Evolutionary conservation across 2,797 vertebrate genomes (phyloP).

Genomic region (Fundulus diaphanus): DNA sequence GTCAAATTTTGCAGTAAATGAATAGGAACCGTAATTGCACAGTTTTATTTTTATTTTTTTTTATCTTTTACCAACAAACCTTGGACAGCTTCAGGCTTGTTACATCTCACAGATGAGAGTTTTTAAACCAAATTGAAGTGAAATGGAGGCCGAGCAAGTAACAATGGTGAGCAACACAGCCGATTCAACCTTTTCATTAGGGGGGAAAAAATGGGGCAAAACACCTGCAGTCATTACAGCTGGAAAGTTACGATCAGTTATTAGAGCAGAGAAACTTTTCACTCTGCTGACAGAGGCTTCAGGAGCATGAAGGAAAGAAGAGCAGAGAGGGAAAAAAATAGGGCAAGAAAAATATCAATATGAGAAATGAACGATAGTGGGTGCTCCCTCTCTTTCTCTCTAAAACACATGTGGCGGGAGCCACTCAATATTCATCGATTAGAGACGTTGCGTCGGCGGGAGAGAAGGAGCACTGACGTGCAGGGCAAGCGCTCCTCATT

Average conservation of each 20-base stretch:
- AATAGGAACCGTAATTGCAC: background rate
- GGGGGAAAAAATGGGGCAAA: slow-evolving; percentile 27
- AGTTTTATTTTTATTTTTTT: background rate
- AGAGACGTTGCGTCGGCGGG: slow-evolving; percentile 58
- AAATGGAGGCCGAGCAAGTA: slow-evolving; percentile 41
- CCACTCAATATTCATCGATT: slow-evolving; percentile 80
- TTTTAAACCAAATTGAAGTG: slow-evolving; percentile 36
- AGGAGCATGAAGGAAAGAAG: slow-evolving; percentile 55
- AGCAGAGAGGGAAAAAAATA: slow-evolving; percentile 45
- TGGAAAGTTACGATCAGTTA: slow-evolving; percentile 54
- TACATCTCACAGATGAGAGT: slow-evolving; percentile 33
- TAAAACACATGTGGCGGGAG: slow-evolving; percentile 70
- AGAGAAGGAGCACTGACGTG: slow-evolving; percentile 39
- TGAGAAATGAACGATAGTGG: slow-evolving; percentile 72
- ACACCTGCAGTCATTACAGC: slow-evolving; percentile 59
- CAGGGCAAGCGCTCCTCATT: slow-evolving; percentile 51
- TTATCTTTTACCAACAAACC: background rate
- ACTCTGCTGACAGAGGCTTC: slow-evolving; percentile 53
- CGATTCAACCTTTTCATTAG: slow-evolving; percentile 52
- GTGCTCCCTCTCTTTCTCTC: slow-evolving; percentile 33
- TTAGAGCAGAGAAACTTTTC: slow-evolving; percentile 63
- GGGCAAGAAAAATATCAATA: slow-evolving; percentile 72
- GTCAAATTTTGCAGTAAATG: background rate
- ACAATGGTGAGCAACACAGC: slow-evolving; percentile 31
- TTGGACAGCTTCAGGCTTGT: background rate